phyloP scores from a whole-genome alignment of 2,113 vertebrate species.

The Megaceryle maxima region DNA sequence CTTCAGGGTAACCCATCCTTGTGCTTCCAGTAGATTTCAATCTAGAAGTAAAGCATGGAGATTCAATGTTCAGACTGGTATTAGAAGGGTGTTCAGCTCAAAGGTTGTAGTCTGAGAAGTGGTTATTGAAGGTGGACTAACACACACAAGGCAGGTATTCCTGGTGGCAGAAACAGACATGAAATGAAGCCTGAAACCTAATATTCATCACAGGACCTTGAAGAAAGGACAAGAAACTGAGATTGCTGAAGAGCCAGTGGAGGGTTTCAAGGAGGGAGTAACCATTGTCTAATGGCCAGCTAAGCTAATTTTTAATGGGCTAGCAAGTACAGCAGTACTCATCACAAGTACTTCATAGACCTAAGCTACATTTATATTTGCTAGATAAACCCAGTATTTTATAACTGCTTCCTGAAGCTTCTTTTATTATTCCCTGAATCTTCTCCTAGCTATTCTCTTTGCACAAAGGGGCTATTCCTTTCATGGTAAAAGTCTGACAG shows the following conservation, averaged over 20 bases:
- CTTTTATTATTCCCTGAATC: constrained; percentile 32
- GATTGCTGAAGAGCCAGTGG: neutral
- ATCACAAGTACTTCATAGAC: neutral
- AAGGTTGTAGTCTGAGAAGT: neutral
- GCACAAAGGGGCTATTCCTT: constrained; percentile 16
- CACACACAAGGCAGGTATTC: neutral
- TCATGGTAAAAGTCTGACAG: constrained; percentile 33
- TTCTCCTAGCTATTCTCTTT: neutral
- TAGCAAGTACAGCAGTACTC: neutral
- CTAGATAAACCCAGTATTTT: neutral
- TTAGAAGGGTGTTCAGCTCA: neutral
- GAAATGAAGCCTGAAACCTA: neutral
- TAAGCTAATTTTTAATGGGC: neutral
- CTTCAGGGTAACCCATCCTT: neutral
- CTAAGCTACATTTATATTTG: neutral
- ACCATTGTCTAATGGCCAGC: neutral
- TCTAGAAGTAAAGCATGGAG: neutral
- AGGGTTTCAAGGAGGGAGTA: neutral
- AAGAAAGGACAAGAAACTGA: neutral
- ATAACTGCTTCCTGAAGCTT: neutral
- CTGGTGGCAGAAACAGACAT: neutral
- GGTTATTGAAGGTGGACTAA: neutral
- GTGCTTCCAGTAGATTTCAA: neutral
- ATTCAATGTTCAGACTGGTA: neutral
- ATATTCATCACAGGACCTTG: neutral